Percentiles rank a stretch among this genome's conserved stretches.
Conservation (phyloP, 2,888 invertebrate genomes). For the Autographa gamma region DNA sequence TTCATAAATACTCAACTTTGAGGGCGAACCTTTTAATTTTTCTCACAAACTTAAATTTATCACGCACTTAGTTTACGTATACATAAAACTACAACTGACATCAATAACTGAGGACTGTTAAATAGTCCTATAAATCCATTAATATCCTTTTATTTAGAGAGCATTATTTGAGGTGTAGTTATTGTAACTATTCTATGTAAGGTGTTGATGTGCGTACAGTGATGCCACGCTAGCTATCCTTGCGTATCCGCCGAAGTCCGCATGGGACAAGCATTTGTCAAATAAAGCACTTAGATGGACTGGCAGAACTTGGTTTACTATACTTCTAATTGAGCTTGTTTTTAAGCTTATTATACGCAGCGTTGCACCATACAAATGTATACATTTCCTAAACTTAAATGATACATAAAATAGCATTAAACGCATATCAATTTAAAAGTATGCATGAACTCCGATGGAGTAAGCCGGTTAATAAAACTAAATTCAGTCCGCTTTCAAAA, state of each 20-base stretch:
- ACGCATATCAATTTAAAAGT: constrained; percentile 10
- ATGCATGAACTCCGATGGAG: constrained; percentile 6
- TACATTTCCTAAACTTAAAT: neutral
- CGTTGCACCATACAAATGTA: neutral
- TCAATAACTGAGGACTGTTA: neutral
- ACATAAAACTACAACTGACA: constrained; percentile 12
- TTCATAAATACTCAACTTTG: constrained; percentile 82
- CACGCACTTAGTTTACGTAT: constrained; percentile 41
- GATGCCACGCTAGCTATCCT: too few relatives aligned
- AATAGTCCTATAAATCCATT: too few relatives aligned
- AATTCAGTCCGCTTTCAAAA: constrained; percentile 9
- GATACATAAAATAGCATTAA: constrained; percentile 21
- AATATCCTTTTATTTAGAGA: too few relatives aligned
- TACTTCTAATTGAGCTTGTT: too few relatives aligned
- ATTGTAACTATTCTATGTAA: too few relatives aligned
- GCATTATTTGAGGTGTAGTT: too few relatives aligned
- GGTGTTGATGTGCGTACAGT: too few relatives aligned
- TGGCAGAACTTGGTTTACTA: too few relatives aligned
- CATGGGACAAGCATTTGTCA: too few relatives aligned
- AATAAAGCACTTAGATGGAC: too few relatives aligned
- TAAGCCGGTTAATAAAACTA: constrained; percentile 9
- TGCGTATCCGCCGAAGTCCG: too few relatives aligned
- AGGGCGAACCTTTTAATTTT: constrained; percentile 64
- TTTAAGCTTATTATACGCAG: too few relatives aligned
- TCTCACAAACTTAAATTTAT: constrained; percentile 63